These are phyloP conservation scores for Cremastinae sp. DNA, from an alignment of 2,888 invertebrate species.

Conservation along the genomic window DNA sequence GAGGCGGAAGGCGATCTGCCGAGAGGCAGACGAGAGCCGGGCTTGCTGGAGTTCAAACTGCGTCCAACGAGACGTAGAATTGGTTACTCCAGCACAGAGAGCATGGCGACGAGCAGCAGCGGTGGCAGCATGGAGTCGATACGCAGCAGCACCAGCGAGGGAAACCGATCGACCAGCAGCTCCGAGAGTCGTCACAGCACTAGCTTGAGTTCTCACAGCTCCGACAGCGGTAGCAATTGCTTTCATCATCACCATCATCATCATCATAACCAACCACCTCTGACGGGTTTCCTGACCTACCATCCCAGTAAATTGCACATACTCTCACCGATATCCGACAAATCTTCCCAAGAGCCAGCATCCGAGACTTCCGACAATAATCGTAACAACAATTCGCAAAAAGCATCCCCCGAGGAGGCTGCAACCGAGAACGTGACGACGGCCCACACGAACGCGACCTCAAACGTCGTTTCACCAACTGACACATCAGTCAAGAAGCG, in stretches of 20 bases:
- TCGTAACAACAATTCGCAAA: constrained; percentile 89
- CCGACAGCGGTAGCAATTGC: constrained; percentile 87
- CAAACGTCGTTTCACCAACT: constrained; percentile 72
- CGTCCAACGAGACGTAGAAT: constrained; percentile 83
- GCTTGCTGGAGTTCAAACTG: constrained; percentile 83
- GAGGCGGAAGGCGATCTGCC: constrained; percentile 69
- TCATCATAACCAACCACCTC: constrained; percentile 79
- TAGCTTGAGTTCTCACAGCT: constrained; percentile 92
- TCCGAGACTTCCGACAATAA: constrained; percentile 92
- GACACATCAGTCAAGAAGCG: constrained; percentile 82
- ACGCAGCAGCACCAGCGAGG: constrained; percentile 92
- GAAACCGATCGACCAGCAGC: constrained; percentile 91
- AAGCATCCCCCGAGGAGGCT: constrained; percentile 87
- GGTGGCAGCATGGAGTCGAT: constrained; percentile 94
- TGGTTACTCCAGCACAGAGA: constrained; percentile 90
- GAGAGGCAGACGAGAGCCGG: constrained; percentile 79
- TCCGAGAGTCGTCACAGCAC: constrained; percentile 92
- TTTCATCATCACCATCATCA: constrained; percentile 83
- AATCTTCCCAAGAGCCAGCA: constrained; percentile 92
- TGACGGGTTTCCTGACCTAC: constrained; percentile 86
- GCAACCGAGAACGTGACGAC: constrained; percentile 77
- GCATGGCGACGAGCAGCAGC: constrained; percentile 93
- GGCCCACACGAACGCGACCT: constrained; percentile 62
- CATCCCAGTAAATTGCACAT: constrained; percentile 91
- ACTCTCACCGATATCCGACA: constrained; percentile 93